phyloP scores from a whole-genome alignment of 2,113 vertebrate species.

The Daubentonia madagascariensis region DNA sequence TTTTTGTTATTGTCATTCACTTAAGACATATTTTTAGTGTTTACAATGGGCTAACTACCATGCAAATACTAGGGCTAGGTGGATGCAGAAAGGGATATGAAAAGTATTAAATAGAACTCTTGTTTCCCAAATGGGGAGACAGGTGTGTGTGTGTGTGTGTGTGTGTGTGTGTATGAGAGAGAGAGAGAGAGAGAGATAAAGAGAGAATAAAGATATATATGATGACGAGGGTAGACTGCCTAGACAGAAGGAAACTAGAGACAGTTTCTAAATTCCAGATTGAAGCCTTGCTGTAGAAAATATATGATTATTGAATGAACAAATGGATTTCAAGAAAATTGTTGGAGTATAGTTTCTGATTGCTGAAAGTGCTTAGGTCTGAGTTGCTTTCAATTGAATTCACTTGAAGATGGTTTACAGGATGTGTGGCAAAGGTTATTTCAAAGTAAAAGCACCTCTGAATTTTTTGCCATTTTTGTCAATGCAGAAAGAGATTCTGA shows the following conservation, averaged over 20 bases:
- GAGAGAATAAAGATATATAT: background rate
- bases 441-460: background rate
- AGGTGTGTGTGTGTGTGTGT: background rate
- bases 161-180: background rate
- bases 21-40: background rate
- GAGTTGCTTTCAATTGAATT: background rate
- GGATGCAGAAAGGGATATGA: background rate
- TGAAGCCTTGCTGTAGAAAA: background rate
- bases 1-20: background rate
- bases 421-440: background rate
- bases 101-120: background rate
- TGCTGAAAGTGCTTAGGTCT: background rate
- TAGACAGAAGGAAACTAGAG: background rate
- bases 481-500: background rate
- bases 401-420: background rate
- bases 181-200: background rate
- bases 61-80: background rate
- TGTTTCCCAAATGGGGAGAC: background rate
- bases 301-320: background rate
- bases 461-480: background rate
- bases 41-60: background rate
- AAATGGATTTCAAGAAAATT: constrained; percentile 26
- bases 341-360: background rate
- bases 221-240: background rate
- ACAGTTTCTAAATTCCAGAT: background rate